Base-by-base conservation (phyloP, 1,140 invertebrate species). In the Lerema accius region DNA sequence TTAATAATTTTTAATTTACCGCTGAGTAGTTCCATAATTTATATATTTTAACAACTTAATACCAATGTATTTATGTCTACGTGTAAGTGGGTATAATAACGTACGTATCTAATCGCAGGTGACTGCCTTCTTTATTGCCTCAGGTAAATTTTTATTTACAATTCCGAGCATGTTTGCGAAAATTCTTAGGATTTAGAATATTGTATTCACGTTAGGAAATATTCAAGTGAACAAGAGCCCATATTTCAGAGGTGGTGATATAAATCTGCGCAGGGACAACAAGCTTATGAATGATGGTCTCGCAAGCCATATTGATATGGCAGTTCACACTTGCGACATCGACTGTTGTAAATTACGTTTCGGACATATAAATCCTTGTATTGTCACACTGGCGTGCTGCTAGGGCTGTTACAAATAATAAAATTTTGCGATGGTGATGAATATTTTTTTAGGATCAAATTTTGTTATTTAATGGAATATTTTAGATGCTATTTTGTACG, bases 311-410 rank as follows among this genome's bases (percentile, higher is more conserved):
- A 76, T 80, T 79, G 71, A 76, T 80, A 78, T 75, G 67, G 65
- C 71, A 59, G 71, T 83, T 80, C 71, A 76, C 71, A 74, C 76
- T 76, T 80, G 69, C 49, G 63, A 66, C 62, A 42, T 61, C 28
- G 37, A 45, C 15, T 9, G 40, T 69, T 78, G 73, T 81, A 77
- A 77, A 77, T 75, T 72, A 73, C 60, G 35, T 62, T 59, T 68
- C 65, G 58, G 32, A 26, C 37, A 64, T 66, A 80, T 80, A 80
- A 81, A 82, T 74, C 63, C 51, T 50, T 58, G 63, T 62, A 67
- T 62, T 75, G 73, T 71, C 76, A 75, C 58, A 65, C 62, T 32
- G 42, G 50, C 15, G 28, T 26, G 59, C 23, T 7, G 9, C 4
- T 9, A 32, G 28, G 28, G 28, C 28, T 32, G 28, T 32, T 7